phyloP scores from a whole-genome alignment of 2,888 invertebrate species.

The Ophion slaviceki region DNA sequence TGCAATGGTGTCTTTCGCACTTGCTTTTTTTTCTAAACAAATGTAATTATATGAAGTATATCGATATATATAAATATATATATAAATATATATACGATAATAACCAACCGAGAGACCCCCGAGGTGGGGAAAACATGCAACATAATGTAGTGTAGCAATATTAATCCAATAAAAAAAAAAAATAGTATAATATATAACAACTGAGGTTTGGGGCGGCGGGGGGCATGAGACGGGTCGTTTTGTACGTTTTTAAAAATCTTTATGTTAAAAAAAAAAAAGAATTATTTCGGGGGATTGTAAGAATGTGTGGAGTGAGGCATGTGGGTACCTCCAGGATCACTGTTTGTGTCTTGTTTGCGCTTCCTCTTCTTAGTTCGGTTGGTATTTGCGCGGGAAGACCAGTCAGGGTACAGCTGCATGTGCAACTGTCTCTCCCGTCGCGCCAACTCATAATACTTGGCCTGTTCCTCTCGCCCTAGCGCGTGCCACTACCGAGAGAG shows the following conservation, averaged over 20 bases:
- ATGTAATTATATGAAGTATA: constrained; percentile 1
- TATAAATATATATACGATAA: constrained; percentile 73
- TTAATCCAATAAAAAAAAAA: constrained; percentile 73
- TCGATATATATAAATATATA: constrained; percentile 19
- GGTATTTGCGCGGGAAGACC: constrained; percentile 99
- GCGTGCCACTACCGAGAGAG: constrained; percentile 96
- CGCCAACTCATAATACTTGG: constrained; percentile 99
- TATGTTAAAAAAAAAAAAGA: neutral
- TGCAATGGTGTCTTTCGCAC: constrained; percentile 51
- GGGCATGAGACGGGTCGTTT: constrained; percentile 30
- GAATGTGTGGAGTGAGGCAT: constrained; percentile 83
- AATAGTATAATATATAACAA: constrained; percentile 72
- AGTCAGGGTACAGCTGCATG: constrained; percentile 99
- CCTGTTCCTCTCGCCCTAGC: constrained; percentile 99
- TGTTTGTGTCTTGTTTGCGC: constrained; percentile 98
- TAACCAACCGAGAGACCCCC: constrained; percentile 79
- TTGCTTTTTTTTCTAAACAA: constrained; percentile 17
- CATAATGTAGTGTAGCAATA: constrained; percentile 82
- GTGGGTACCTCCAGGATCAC: constrained; percentile 93
- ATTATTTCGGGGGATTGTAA: constrained; percentile 76
- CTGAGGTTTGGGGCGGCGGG: constrained; percentile 53
- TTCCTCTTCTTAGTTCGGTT: constrained; percentile 99
- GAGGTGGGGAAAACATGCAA: constrained; percentile 82
- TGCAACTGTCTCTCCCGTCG: constrained; percentile 99
- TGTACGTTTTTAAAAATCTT: constrained; percentile 36